phyloP scores from a whole-genome alignment of 2,888 invertebrate species.

The Stegana nigrithorax region DNA sequence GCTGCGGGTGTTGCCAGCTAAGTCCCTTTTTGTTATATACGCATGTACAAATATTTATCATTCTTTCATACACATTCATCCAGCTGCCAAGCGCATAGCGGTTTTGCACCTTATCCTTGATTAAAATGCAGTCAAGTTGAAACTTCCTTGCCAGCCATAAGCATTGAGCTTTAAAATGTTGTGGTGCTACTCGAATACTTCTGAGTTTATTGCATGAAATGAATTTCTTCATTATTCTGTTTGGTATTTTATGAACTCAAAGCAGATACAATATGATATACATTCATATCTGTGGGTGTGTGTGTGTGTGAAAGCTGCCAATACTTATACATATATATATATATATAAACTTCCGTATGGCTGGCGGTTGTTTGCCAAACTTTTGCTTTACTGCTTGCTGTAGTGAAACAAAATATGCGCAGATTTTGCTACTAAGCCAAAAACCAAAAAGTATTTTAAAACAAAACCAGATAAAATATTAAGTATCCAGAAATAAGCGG shows the following conservation, averaged over 20 bases:
- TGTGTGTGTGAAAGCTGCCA: no score
- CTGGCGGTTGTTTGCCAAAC: not conserved
- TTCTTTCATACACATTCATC: not conserved
- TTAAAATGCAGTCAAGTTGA: constrained; percentile 61
- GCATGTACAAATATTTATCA: not conserved
- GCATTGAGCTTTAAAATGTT: constrained; percentile 12
- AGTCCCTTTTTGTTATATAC: not conserved
- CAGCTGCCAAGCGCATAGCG: constrained; percentile 22
- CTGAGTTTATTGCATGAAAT: no score
- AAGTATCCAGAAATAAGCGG: not conserved
- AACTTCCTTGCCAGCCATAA: constrained; percentile 31
- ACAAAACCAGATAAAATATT: not conserved
- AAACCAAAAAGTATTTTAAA: not conserved
- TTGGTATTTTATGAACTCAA: not conserved
- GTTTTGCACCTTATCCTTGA: constrained; percentile 42
- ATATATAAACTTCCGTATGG: no score
- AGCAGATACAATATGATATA: no score
- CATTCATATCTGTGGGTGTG: no score
- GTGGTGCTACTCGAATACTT: no score
- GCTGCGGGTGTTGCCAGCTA: not conserved
- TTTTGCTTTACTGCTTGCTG: not conserved
- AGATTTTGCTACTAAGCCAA: not conserved
- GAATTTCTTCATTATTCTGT: not conserved
- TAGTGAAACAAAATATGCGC: not conserved
- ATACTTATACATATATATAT: no score